A percentile compares a stretch with the other conserved stretches of the same genome.
These are phyloP conservation scores for Ennomos quercinarius DNA, from an alignment of 2,888 invertebrate species.

Conservation along the genomic window DNA sequence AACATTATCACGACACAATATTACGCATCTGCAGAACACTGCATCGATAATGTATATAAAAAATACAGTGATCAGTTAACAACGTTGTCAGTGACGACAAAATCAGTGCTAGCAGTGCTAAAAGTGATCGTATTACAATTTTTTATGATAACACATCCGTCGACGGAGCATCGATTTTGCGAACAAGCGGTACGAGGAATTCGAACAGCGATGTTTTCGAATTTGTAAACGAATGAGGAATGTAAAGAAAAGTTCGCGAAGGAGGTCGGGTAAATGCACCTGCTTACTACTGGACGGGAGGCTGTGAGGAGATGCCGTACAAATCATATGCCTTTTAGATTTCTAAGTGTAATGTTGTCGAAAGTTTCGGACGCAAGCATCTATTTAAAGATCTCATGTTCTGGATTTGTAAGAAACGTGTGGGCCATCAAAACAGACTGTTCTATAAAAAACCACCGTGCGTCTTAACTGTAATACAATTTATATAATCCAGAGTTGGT, in stretches of 20 bases:
- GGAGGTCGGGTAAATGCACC: not conserved
- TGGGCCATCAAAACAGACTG: slow-evolving; percentile 24
- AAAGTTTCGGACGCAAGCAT: slow-evolving; percentile 12
- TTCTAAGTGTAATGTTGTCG: slow-evolving; percentile 19
- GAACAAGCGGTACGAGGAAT: slow-evolving; percentile 28
- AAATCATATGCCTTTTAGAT: slow-evolving; percentile 18
- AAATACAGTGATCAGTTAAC: slow-evolving; percentile 30
- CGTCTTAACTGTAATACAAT: slow-evolving; percentile 20
- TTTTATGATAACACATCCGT: slow-evolving; percentile 27
- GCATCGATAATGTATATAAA: slow-evolving; percentile 30
- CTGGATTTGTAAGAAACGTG: slow-evolving; percentile 28
- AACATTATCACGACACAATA: slow-evolving; percentile 11
- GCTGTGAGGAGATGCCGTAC: slow-evolving; percentile 2
- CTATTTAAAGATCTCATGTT: slow-evolving; percentile 27
- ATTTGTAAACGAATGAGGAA: slow-evolving; percentile 13
- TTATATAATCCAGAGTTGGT: slow-evolving; percentile 15
- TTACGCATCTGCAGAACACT: slow-evolving; percentile 7
- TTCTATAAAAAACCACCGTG: slow-evolving; percentile 14
- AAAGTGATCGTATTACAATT: slow-evolving; percentile 19
- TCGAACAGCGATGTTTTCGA: slow-evolving; percentile 20
- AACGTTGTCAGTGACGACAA: slow-evolving; percentile 23
- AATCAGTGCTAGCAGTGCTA: slow-evolving; percentile 6
- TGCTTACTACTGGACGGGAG: not conserved
- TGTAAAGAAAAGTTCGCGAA: slow-evolving; percentile 4
- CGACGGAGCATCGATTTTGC: slow-evolving; percentile 28